Conservation (phyloP, 2,888 invertebrate genomes). For the Balanococcus diminutus region DNA sequence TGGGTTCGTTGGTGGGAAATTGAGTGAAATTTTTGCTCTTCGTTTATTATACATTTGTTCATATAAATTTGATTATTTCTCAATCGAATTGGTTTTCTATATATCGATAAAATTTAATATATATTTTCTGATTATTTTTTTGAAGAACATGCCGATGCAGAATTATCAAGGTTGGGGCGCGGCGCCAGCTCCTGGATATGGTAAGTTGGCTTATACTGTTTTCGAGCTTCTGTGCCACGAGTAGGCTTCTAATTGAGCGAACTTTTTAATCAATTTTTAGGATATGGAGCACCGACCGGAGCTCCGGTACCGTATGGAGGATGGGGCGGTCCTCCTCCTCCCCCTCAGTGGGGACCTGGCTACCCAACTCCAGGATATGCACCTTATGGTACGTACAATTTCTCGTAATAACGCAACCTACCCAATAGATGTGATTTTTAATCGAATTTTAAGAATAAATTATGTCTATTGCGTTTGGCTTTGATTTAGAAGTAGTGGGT, state of each 20-base stretch:
- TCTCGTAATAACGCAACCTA: background rate
- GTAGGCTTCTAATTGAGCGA: background rate
- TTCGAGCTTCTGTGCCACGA: background rate
- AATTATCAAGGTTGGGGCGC: conserved; percentile 44
- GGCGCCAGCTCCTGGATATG: conserved; percentile 34
- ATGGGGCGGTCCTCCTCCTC: conserved; percentile 47
- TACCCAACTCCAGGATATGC: conserved; percentile 41
- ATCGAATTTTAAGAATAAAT: too few species aligned
- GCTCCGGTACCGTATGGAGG: conserved; percentile 39
- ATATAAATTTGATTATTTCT: too few species aligned
- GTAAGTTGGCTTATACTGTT: background rate
- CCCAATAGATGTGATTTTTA: too few species aligned
- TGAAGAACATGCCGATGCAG: conserved; percentile 18
- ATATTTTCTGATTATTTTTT: background rate
- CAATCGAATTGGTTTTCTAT: too few species aligned
- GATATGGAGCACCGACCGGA: conserved; percentile 29
- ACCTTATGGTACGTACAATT: conserved; percentile 35
- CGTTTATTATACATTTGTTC: too few species aligned
- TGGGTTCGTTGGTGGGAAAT: background rate
- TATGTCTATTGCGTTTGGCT: too few species aligned
- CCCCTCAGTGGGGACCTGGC: conserved; percentile 52
- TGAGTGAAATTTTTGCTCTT: background rate
- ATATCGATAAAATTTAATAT: background rate
- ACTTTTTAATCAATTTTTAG: background rate
- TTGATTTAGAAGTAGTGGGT: too few species aligned